Evolutionary conservation across 2,113 vertebrate species (phyloP).

Genomic region (Trogon melanurus): DNA sequence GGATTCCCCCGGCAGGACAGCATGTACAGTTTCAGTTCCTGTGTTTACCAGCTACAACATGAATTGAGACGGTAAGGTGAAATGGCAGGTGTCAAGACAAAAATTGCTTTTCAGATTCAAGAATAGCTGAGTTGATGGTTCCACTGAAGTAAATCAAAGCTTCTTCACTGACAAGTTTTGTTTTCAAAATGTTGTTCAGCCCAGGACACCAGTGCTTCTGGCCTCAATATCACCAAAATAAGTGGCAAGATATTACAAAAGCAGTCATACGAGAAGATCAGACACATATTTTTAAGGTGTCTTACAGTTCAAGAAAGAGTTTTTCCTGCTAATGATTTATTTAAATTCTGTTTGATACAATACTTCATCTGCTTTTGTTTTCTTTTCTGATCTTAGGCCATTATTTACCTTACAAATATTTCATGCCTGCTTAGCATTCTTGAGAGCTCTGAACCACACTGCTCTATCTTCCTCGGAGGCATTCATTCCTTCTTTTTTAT

Average conservation of each 20-base stretch:
- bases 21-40: not conserved
- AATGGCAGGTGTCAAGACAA: not conserved
- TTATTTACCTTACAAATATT: constrained; percentile 52
- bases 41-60: not conserved
- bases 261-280: not conserved
- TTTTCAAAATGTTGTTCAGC: not conserved
- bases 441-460: not conserved
- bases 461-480: constrained; percentile 18
- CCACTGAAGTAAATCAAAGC: not conserved
- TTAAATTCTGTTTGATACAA: constrained; percentile 40
- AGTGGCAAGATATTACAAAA: not conserved
- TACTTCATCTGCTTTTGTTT: constrained; percentile 23
- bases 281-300: constrained; percentile 18
- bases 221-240: constrained; percentile 3
- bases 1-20: not conserved
- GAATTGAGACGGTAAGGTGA: not conserved
- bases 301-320: not conserved
- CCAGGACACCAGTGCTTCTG: not conserved
- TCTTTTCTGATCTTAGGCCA: constrained; percentile 2
- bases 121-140: not conserved
- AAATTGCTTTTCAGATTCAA: not conserved
- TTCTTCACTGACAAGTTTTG: not conserved
- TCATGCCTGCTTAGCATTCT: constrained; percentile 16
- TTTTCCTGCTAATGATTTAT: constrained; percentile 13
- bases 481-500: not conserved